phyloP scores from a whole-genome alignment of 2,113 vertebrate species.

The Strix uralensis region DNA sequence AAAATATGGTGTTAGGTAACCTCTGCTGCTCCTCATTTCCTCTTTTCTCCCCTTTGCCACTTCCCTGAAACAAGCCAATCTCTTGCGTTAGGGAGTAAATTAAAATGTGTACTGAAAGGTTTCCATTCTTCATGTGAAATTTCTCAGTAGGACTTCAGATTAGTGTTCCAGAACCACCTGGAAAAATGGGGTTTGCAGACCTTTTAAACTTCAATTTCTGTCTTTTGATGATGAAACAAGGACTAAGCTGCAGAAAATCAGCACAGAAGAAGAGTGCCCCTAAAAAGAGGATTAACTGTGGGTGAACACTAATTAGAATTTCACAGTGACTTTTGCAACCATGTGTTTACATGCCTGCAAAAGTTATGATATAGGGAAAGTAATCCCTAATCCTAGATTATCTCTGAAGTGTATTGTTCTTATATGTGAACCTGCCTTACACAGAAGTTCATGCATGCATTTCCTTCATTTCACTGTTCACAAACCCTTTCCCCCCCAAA shows the following conservation, averaged over 20 bases:
- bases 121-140: neutral
- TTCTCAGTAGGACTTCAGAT: neutral
- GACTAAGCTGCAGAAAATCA: neutral
- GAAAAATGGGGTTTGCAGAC: conserved; percentile 26
- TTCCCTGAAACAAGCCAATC: conserved; percentile 14
- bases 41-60: conserved; percentile 22
- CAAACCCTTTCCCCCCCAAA: neutral
- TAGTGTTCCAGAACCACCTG: neutral
- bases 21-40: conserved; percentile 52
- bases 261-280: neutral
- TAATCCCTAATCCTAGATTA: neutral
- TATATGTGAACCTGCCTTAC: neutral
- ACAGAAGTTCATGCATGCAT: neutral
- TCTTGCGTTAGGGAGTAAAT: neutral
- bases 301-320: neutral
- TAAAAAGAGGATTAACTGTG: neutral
- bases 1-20: neutral
- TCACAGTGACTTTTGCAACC: neutral
- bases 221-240: neutral
- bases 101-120: conserved; percentile 3
- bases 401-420: neutral
- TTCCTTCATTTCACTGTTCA: neutral
- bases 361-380: neutral
- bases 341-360: neutral
- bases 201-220: conserved; percentile 1